A percentile compares a stretch with the other conserved stretches of the same genome.
These are phyloP conservation scores for Drosophila ustulata DNA, from an alignment of 2,888 invertebrate genomes.

Conservation along the genomic window DNA sequence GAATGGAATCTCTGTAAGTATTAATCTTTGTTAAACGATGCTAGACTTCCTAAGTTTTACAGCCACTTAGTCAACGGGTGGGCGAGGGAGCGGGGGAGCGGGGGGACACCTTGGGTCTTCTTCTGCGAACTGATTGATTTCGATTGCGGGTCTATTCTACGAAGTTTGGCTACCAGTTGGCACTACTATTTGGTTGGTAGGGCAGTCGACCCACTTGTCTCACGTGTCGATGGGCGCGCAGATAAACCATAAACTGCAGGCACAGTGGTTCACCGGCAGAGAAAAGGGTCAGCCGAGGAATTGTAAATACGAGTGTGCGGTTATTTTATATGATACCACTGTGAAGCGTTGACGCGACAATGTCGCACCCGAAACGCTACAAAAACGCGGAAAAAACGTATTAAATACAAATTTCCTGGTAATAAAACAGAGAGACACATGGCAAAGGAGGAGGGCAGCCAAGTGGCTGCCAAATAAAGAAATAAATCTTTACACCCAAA, in stretches of 20 bases:
- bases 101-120: slow-evolving; percentile 32
- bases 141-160: slow-evolving; percentile 58
- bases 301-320: background rate
- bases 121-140: slow-evolving; percentile 69
- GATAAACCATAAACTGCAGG: slow-evolving; percentile 42
- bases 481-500: slow-evolving; percentile 71
- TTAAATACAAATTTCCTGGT: slow-evolving; percentile 79
- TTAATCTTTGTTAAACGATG: slow-evolving; percentile 30
- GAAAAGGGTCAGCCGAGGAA: no score
- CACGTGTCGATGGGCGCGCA: slow-evolving; percentile 56
- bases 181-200: slow-evolving; percentile 18
- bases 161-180: slow-evolving; percentile 68
- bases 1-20: slow-evolving; percentile 28
- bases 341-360: slow-evolving; percentile 26
- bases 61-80: slow-evolving; percentile 32
- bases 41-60: slow-evolving; percentile 34
- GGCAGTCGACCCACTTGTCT: slow-evolving; percentile 54
- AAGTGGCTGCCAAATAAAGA: slow-evolving; percentile 66
- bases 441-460: background rate
- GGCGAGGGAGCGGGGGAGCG: background rate
- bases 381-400: slow-evolving; percentile 75
- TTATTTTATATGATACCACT: slow-evolving; percentile 8
- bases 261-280: background rate
- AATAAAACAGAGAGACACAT: slow-evolving; percentile 58
- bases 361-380: slow-evolving; percentile 47